Percentiles rank a stretch among this genome's conserved stretches.
phyloP scores from a whole-genome alignment of 2,113 vertebrate species.

The Cyanoramphus novaezelandiae region DNA sequence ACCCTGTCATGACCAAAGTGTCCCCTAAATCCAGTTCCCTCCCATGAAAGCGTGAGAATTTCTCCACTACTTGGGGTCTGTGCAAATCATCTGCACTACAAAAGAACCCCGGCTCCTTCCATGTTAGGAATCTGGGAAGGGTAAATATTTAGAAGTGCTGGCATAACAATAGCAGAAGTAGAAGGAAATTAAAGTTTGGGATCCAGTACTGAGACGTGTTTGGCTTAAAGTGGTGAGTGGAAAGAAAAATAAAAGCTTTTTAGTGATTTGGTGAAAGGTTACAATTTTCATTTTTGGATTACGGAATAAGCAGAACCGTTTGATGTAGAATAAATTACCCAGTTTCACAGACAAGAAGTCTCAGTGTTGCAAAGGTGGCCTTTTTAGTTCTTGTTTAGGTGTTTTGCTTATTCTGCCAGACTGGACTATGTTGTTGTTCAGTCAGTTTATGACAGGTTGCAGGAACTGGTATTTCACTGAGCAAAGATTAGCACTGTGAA shows the following conservation, averaged over 20 bases:
- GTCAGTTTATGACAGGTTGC: neutral
- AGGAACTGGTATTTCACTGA: neutral
- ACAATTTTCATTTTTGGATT: neutral
- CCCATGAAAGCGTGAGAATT: constrained; percentile 74
- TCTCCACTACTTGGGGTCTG: constrained; percentile 55
- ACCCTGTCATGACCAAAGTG: constrained; percentile 42
- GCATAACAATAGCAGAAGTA: constrained; percentile 78
- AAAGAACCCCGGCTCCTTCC: constrained; percentile 73
- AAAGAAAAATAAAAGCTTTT: neutral
- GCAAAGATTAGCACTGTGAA: neutral
- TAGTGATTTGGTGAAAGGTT: neutral
- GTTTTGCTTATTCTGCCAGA: neutral
- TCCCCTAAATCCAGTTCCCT: constrained; percentile 51
- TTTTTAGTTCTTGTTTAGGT: neutral
- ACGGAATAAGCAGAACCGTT: neutral
- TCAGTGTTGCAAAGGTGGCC: neutral
- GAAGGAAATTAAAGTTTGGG: constrained; percentile 76
- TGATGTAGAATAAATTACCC: neutral
- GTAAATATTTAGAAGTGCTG: constrained; percentile 86
- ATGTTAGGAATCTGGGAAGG: constrained; percentile 87
- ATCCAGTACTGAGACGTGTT: constrained; percentile 52
- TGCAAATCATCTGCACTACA: constrained; percentile 74
- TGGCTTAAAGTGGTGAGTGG: constrained; percentile 11
- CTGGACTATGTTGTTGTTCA: neutral
- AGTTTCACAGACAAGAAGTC: neutral